Conservation (phyloP, 2,797 vertebrate genomes). For the Sitta carolinensis region DNA sequence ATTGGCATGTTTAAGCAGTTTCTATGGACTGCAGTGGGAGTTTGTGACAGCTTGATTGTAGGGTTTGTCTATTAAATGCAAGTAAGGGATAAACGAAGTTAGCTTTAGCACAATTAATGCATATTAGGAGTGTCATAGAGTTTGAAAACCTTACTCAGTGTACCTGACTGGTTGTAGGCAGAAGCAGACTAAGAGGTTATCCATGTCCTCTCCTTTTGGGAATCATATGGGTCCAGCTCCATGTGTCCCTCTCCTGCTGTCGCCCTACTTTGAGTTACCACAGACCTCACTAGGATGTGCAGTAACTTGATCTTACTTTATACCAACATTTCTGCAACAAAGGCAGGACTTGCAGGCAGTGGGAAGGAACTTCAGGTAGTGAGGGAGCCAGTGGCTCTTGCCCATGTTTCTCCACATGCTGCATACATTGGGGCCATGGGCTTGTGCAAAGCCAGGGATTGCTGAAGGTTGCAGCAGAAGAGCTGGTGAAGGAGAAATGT, state of each 20-base stretch:
- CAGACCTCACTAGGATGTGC: neutral
- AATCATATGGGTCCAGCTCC: neutral
- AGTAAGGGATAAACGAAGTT: neutral
- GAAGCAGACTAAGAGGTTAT: neutral
- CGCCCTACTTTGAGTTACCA: neutral
- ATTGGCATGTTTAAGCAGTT: neutral
- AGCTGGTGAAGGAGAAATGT: neutral
- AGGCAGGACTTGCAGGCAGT: neutral
- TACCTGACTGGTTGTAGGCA: neutral
- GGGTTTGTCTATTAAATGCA: neutral
- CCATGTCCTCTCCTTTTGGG: neutral
- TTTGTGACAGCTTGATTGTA: neutral
- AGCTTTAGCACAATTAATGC: neutral
- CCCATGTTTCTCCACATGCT: neutral
- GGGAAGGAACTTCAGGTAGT: neutral
- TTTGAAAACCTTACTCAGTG: neutral
- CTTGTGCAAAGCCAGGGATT: neutral
- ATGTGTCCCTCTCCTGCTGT: neutral
- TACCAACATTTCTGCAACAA: neutral
- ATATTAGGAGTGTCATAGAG: neutral
- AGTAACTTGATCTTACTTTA: neutral
- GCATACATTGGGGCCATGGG: rapidly evolving
- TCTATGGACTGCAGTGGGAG: neutral
- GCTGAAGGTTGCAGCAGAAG: neutral
- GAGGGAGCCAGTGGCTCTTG: neutral